These are phyloP conservation scores for Epistrophe eligans DNA, from an alignment of 2,888 invertebrate species.

Conservation along the genomic window DNA sequence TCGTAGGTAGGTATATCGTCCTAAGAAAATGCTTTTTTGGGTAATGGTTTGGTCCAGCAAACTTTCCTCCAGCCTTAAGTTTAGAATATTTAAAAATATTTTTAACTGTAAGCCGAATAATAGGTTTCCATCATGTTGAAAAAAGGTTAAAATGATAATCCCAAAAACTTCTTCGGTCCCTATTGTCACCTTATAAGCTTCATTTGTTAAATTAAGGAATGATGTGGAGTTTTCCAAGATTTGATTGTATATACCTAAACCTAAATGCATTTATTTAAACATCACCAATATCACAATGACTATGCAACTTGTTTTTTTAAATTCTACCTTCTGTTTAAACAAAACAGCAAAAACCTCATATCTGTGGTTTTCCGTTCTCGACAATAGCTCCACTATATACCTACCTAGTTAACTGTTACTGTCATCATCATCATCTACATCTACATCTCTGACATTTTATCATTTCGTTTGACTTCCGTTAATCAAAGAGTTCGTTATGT, in stretches of 20 bases:
- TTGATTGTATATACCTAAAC: no score
- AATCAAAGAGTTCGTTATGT: slow-evolving; percentile 60
- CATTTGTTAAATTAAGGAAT: neutral
- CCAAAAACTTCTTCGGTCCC: no score
- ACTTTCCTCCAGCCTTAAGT: no score
- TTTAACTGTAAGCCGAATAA: no score
- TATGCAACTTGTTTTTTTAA: neutral
- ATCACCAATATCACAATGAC: neutral
- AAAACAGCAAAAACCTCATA: slow-evolving; percentile 5
- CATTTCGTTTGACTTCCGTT: slow-evolving; percentile 65
- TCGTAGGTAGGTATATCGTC: no score
- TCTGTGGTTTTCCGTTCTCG: slow-evolving; percentile 25
- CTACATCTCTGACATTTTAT: slow-evolving; percentile 61
- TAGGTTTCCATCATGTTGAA: no score
- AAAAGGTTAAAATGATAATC: no score
- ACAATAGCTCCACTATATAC: neutral
- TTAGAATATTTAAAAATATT: no score
- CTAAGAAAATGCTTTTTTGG: no score
- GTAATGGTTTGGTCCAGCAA: no score
- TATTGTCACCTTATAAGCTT: no score
- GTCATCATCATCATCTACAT: slow-evolving; percentile 4
- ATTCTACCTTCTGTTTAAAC: slow-evolving; percentile 4
- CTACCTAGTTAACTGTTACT: neutral
- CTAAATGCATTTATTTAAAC: neutral
- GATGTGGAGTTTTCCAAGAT: neutral